These are phyloP conservation scores for Burhinus bistriatus DNA, from an alignment of 2,113 vertebrate species.

Conservation along the genomic window DNA sequence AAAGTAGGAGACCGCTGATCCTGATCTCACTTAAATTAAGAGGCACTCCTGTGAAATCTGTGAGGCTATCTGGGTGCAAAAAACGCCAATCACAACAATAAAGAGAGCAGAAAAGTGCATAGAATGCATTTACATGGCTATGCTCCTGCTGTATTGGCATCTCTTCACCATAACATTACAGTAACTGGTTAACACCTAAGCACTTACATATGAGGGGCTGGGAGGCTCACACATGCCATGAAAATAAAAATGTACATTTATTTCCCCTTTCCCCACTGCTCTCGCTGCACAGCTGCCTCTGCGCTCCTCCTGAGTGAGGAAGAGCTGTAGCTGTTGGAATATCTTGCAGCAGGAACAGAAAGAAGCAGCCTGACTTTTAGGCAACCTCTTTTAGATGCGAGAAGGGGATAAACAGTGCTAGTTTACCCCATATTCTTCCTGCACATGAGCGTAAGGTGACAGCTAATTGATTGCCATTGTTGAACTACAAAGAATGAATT, in stretches of 20 bases:
- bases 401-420: not conserved
- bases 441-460: accelerated
- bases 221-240: not conserved
- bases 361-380: not conserved
- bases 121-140: not conserved
- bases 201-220: not conserved
- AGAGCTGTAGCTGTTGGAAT: not conserved
- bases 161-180: not conserved
- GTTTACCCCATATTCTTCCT: not conserved
- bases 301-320: not conserved
- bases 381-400: not conserved
- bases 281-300: not conserved
- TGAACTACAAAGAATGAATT: not conserved
- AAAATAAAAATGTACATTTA: not conserved
- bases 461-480: not conserved
- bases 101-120: not conserved
- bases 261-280: not conserved
- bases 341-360: not conserved
- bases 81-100: not conserved
- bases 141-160: not conserved
- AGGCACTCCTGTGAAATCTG: not conserved
- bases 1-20: not conserved
- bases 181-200: not conserved
- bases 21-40: not conserved
- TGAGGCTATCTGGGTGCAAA: not conserved